These are phyloP conservation scores for Athalia rosae DNA, from an alignment of 2,888 invertebrate genomes.

Conservation along the genomic window DNA sequence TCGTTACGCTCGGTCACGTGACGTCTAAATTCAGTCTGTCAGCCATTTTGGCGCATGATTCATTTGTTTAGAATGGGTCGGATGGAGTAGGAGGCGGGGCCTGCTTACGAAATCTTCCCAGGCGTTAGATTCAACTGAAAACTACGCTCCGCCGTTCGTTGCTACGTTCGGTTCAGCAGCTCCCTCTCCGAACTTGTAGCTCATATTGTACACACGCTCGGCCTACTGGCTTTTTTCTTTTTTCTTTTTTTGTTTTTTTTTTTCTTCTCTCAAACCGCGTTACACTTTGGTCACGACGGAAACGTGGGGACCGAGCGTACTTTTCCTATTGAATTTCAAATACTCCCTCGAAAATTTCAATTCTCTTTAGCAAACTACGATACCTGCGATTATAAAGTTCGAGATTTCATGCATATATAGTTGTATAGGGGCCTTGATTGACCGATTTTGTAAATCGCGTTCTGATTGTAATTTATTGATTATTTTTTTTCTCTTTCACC, in stretches of 20 bases:
- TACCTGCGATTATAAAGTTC: neutral
- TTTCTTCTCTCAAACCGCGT: neutral
- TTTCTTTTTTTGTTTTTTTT: no score
- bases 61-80: constrained; percentile 73
- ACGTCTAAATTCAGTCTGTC: constrained; percentile 73
- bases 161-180: neutral
- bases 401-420: neutral
- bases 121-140: constrained; percentile 62
- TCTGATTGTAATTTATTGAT: no score
- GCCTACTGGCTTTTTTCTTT: neutral
- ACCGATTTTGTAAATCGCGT: no score
- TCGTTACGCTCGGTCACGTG: constrained; percentile 60
- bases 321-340: neutral
- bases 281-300: no score
- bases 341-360: neutral
- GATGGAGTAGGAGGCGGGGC: constrained; percentile 72
- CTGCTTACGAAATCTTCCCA: constrained; percentile 68
- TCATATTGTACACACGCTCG: neutral
- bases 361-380: neutral
- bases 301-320: no score
- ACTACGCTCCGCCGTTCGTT: constrained; percentile 46
- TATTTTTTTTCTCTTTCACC: no score
- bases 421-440: no score
- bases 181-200: neutral
- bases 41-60: constrained; percentile 74